Conservation (phyloP, 2,888 invertebrate species). For the Spilosoma lubricipeda region DNA sequence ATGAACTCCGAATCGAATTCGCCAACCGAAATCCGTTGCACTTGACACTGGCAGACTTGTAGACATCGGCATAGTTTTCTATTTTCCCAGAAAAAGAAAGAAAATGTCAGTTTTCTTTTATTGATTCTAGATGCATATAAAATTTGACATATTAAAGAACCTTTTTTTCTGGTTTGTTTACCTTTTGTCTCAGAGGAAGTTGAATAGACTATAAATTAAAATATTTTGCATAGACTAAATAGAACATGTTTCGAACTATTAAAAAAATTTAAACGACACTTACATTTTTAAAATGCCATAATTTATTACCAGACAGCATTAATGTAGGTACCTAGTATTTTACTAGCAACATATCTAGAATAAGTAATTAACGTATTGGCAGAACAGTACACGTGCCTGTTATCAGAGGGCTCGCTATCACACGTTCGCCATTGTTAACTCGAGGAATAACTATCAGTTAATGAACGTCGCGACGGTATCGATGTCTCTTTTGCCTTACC, state of each 20-base stretch:
- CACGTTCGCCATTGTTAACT: conserved; percentile 48
- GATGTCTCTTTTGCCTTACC: conserved; percentile 49
- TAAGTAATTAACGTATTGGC: not conserved
- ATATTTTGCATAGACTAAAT: no score
- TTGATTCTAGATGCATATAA: no score
- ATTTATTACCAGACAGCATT: not conserved
- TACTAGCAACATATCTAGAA: not conserved
- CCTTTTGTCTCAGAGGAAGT: no score
- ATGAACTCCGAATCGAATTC: no score
- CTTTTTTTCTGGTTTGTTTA: no score
- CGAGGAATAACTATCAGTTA: conserved; percentile 77
- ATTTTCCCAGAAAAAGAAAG: no score
- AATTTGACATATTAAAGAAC: no score
- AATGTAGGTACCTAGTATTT: not conserved
- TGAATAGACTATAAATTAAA: no score
- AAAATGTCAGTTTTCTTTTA: no score
- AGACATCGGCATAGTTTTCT: no score
- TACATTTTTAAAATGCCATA: not conserved
- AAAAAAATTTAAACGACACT: not conserved
- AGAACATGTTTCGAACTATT: not conserved
- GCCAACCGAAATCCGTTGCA: no score
- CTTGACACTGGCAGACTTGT: no score
- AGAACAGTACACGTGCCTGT: conserved; percentile 1
- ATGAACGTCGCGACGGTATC: conserved; percentile 67
- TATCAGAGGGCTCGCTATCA: conserved; percentile 4